Evolutionary conservation across 1,140 invertebrate species (phyloP), one percentile per base, ranked within the genome.

Genomic region (Dendroctonus valens): DNA sequence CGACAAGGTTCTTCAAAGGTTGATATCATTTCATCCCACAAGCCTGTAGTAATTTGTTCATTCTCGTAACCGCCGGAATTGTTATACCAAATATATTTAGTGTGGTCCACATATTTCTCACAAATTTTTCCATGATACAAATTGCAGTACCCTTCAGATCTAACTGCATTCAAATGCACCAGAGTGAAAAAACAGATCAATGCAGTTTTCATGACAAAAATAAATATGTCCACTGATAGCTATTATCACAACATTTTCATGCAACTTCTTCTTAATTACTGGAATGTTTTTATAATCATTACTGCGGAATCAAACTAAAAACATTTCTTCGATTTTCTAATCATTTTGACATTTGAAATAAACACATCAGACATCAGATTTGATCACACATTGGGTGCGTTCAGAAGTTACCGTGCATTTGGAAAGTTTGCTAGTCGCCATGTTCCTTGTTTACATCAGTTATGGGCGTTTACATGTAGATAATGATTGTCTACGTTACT

Each of bases 61-160:
- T 96, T 94, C 68, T 90, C 82, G 79, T 86, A 85, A 44, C 91
- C 88, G 50, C 89, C 89, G 14, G 83, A 84, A 62, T 86, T 84
- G 73, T 92, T 92, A 76, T 91, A 94, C 89, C 91, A 96, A 40
- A 95, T 90, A 62, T 87, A 85, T 1, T 89, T 84, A 38, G 82
- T 85, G 52, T 83, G 84, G 14, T 81, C 83, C 39, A 95, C 83
- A 76, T 92, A 91, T 72, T 87, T 84, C 74, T 89, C 90, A 79
- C 95, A 97, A 67, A 95, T 86, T 77, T 91, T 88, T 39, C 94
- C 94, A 81, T 87, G 91, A 78, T 97, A 97, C 3, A 88, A 87
- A 14, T 88, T 89, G 84, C 95, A 97, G 77, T 91, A 89, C 26
- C 90, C 90, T 53, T 75, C 69, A 48, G 53, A 39, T 9, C 38